Conservation (phyloP, 2,888 invertebrate genomes). For the Drosophila borborema region DNA sequence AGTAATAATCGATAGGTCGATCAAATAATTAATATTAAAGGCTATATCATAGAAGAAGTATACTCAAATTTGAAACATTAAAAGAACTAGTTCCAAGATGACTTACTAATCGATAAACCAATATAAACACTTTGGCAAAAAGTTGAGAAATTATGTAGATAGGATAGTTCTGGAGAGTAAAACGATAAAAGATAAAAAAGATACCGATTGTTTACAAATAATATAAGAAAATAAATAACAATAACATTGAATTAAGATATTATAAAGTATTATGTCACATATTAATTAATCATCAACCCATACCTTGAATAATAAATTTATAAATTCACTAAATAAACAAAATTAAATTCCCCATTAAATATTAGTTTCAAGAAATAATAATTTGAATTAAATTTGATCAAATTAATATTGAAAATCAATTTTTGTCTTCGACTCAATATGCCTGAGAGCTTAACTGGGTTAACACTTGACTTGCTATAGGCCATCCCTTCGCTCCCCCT, state of each 20-base stretch:
- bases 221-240: too few relatives aligned
- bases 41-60: too few relatives aligned
- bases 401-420: neutral
- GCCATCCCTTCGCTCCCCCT: neutral
- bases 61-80: too few relatives aligned
- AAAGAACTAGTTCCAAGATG: neutral
- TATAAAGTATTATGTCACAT: neutral
- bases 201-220: too few relatives aligned
- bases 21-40: neutral
- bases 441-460: conserved; percentile 35
- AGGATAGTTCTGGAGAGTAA: too few relatives aligned
- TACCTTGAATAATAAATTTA: neutral
- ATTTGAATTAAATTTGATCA: neutral
- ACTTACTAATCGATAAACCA: neutral
- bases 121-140: neutral
- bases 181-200: too few relatives aligned
- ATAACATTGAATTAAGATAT: too few relatives aligned
- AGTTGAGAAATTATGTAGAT: neutral
- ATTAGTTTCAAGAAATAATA: too few relatives aligned
- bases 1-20: neutral
- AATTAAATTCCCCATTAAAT: too few relatives aligned
- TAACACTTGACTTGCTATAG: conserved; percentile 26
- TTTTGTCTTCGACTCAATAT: neutral
- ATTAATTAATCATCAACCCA: neutral
- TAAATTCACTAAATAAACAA: neutral